Conservation (phyloP, 2,113 vertebrate genomes). For the Chelonoidis abingdonii region DNA sequence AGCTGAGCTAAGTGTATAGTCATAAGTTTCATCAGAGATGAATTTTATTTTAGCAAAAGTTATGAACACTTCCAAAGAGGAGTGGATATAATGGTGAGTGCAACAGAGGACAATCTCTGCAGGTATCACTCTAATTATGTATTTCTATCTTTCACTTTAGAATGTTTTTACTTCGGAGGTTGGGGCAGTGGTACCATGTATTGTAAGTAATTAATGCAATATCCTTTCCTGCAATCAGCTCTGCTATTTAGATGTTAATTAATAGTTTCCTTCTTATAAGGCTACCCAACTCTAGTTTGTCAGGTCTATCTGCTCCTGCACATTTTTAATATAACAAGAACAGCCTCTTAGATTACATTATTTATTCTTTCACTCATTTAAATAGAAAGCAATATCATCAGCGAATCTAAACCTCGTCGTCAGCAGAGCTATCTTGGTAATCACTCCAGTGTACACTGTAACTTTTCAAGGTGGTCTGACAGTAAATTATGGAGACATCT, state of each 20-base stretch:
- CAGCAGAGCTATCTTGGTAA: not conserved
- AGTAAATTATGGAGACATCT: constrained; percentile 44
- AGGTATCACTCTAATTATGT: not conserved
- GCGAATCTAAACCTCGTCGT: not conserved
- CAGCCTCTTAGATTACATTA: not conserved
- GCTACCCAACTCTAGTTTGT: not conserved
- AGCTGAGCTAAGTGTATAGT: not conserved
- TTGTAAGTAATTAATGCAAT: not conserved
- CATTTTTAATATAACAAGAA: not conserved
- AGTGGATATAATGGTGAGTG: not conserved
- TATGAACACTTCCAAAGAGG: not conserved
- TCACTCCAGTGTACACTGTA: not conserved
- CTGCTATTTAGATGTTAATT: not conserved
- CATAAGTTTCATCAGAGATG: not conserved
- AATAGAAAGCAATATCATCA: not conserved
- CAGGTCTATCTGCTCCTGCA: not conserved
- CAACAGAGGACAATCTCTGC: not conserved
- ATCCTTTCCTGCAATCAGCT: not conserved
- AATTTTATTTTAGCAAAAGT: not conserved
- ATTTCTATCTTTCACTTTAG: not conserved
- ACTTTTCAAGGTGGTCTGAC: not conserved
- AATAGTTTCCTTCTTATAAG: not conserved
- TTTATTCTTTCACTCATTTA: not conserved
- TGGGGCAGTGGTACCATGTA: not conserved
- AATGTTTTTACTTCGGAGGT: not conserved